A percentile compares a stretch with the other conserved stretches of the same genome.
These are phyloP conservation scores for Rhopalosiphum maidis DNA, from an alignment of 1,140 invertebrate species.

Conservation along the genomic window DNA sequence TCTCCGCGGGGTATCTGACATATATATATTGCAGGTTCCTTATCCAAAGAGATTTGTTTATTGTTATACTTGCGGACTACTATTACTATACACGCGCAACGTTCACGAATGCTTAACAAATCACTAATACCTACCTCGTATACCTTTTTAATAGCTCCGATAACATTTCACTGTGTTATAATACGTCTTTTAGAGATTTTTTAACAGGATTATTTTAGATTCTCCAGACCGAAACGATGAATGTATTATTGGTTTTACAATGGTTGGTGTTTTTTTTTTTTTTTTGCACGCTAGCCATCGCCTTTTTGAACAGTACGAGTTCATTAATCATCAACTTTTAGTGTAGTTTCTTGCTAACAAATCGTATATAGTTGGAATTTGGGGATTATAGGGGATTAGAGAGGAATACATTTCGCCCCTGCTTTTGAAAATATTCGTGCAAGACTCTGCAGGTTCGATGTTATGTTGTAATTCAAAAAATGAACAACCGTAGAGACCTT, in stretches of 20 bases:
- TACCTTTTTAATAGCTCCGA: background rate
- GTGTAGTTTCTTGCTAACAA: background rate
- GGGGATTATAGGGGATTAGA: no score
- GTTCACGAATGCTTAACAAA: background rate
- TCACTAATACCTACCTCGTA: background rate
- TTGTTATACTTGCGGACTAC: background rate
- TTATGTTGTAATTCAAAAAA: background rate
- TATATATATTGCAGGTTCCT: background rate
- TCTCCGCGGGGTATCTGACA: background rate
- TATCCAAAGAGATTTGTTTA: background rate
- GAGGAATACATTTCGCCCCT: no score
- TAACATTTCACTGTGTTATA: no score
- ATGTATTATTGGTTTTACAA: background rate
- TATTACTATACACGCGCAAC: background rate
- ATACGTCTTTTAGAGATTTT: no score
- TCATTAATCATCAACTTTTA: background rate
- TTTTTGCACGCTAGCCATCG: background rate
- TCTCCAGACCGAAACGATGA: background rate
- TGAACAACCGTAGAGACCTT: background rate
- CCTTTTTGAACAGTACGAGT: background rate
- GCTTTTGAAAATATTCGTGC: background rate
- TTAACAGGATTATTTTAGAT: background rate
- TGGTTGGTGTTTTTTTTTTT: background rate
- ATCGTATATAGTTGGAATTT: background rate
- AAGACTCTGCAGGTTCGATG: background rate